Evolutionary conservation across 2,113 vertebrate species (phyloP), one percentile per base, ranked within the genome.

Genomic region (Lampris incognitus): DNA sequence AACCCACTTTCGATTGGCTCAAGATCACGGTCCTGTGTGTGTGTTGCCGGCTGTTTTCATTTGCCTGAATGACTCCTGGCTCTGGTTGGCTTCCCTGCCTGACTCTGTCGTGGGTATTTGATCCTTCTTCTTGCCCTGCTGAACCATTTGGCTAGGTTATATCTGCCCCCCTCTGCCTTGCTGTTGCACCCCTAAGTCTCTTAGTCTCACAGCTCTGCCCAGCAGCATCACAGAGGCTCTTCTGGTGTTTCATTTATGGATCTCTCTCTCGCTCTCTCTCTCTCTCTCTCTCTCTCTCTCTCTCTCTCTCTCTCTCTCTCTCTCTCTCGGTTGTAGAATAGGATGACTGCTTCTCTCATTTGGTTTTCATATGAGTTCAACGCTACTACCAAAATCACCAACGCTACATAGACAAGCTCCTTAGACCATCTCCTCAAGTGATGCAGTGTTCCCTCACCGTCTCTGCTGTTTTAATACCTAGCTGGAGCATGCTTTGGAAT

Each of bases 31-130:
- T 78, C 24, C 24, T 24, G 24, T 24, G 24, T 24, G 24, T 57
- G 36, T 81, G 49, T 78, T 44, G 72, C 74, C 80, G 79, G 69
- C 64, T 68, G 72, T 79, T 84, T 24, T 78, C 57, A 54, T 65
- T 56, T 84, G 67, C 80, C 62, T 85, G 86, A 80, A 75, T 81
- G 76, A 79, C 78, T 75, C 67, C 80, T 76, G 81, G 67, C 50
- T 73, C 84, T 76, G 79, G 68, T 64, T 84, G 72, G 65, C 81
- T 79, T 54, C 5, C 60, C 54, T 8, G 7, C 62, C 49, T 66
- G 75, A 80, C 66, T 65, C 36, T 55, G 69, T 84, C 78, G 69
- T 57, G 63, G 59, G 72, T 85, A 60, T 69, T 72, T 55, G 56
- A 66, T 79, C 71, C 66, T 85, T 76, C 13, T 1, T 24, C 76